Conservation (phyloP, 2,113 vertebrate genomes). For the Eulemur rufifrons region DNA sequence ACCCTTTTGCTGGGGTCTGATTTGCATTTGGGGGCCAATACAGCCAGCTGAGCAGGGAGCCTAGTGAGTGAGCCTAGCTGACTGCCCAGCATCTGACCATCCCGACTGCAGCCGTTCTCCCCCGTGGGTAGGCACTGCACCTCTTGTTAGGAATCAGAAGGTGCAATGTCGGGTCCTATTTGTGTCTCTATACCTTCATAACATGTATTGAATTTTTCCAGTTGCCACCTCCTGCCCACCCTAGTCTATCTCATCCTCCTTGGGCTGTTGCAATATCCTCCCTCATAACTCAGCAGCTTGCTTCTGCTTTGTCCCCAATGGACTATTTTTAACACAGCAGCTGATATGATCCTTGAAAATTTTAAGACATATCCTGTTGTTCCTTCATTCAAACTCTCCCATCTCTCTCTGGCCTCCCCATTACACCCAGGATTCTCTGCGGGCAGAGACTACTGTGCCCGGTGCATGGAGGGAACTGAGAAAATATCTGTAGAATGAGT, state of each 20-base stretch:
- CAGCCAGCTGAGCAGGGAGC: background rate
- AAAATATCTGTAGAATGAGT: slow-evolving; percentile 45
- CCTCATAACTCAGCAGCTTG: background rate
- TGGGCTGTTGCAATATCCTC: background rate
- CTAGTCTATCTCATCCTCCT: background rate
- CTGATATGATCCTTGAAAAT: background rate
- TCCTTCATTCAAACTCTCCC: background rate
- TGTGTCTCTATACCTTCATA: background rate
- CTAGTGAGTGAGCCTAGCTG: background rate
- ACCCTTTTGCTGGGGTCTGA: background rate
- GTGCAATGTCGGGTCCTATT: background rate
- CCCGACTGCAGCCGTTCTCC: background rate
- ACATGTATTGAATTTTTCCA: background rate
- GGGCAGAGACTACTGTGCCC: background rate
- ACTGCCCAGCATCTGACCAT: too few species aligned
- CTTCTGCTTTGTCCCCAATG: background rate
- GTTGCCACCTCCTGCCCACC: background rate
- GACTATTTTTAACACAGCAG: background rate
- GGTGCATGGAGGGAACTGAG: background rate
- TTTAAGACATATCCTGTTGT: background rate
- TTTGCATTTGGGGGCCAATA: background rate
- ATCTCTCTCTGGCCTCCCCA: background rate
- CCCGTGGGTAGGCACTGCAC: background rate
- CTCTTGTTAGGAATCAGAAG: background rate
- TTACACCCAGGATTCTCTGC: background rate